Base-by-base conservation (phyloP, 2,888 invertebrate genomes). In the Drosophila cognata region DNA sequence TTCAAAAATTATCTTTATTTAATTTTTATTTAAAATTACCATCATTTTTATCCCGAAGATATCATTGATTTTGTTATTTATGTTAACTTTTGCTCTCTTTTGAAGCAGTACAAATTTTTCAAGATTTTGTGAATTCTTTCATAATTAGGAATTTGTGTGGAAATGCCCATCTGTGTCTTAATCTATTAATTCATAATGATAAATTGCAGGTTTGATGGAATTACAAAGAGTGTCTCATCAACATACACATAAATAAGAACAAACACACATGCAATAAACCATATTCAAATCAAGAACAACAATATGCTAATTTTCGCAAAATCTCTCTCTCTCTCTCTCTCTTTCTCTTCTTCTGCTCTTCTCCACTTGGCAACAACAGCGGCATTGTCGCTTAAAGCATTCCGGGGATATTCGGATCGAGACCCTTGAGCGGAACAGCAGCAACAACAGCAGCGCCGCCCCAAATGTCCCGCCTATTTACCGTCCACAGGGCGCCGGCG, bases 381-480 rank as follows among this genome's bases (percentile, higher is more conserved):
- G 96, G 91, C 96, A 96, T 90, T 96, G 96, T 93, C 95, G 96
- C 74, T 94, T 96, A 94, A 96, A 96, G 93, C 96, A 96, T 93
- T 95, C 95, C 90, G 96, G 96, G 83, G 95, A 96, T 85, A 95
- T 96, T 88, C 95, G 95, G 92, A 96, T 96, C 79, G 94, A 95
- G 85, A 93, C 94, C 86, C 92, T 93, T 90, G 93, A 93, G 88
- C 92, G 93, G 41, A 82, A 67, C 61, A 25, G 25, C 71, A 71
- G 80, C 71, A 82, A 81, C 59, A 71, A 55, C 65, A 79, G 82
- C 62, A 67, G 43, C 57, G 70, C 46, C 56, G 59, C 70, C 29
- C n/a, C 64, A 48, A 84, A 82, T 57, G 84, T 84, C 65, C 65
- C 88, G 66, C 91, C 93, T 67, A 80, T 92, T 55, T 93, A 93